Conservation (phyloP, 2,797 vertebrate species). For the Australoheros facetus region DNA sequence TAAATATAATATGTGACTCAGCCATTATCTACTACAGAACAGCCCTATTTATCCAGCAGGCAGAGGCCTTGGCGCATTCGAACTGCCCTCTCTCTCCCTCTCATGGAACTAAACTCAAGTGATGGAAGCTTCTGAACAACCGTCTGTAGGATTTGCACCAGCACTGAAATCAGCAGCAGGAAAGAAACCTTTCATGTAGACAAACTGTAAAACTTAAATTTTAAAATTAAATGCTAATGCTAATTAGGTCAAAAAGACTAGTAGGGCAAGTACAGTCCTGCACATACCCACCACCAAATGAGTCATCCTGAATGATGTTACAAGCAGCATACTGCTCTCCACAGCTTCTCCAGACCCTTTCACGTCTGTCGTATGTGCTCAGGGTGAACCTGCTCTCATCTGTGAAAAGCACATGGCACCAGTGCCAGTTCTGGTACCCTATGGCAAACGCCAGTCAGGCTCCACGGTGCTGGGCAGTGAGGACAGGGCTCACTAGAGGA, state of each 20-base stretch:
- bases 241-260: background rate
- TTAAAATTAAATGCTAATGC: constrained; percentile 12
- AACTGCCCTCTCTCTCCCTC: constrained; percentile 72
- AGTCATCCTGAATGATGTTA: no score
- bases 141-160: constrained; percentile 49
- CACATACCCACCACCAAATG: background rate
- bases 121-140: constrained; percentile 63
- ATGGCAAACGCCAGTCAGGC: no score
- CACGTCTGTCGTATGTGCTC: no score
- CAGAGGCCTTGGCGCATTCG: constrained; percentile 72
- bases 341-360: no score
- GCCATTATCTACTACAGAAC: constrained; percentile 81
- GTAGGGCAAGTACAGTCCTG: background rate
- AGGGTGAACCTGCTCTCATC: no score
- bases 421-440: no score
- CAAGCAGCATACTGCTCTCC: no score
- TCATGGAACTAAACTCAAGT: constrained; percentile 67
- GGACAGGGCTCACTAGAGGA: no score
- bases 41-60: constrained; percentile 78
- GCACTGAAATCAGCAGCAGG: constrained; percentile 52
- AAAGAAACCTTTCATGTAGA: constrained; percentile 49
- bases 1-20: constrained; percentile 84
- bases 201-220: constrained; percentile 16
- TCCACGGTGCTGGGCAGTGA: no score
- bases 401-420: no score